These are phyloP conservation scores for Notocelia uddmanniana DNA, from an alignment of 2,888 invertebrate genomes.

Conservation along the genomic window DNA sequence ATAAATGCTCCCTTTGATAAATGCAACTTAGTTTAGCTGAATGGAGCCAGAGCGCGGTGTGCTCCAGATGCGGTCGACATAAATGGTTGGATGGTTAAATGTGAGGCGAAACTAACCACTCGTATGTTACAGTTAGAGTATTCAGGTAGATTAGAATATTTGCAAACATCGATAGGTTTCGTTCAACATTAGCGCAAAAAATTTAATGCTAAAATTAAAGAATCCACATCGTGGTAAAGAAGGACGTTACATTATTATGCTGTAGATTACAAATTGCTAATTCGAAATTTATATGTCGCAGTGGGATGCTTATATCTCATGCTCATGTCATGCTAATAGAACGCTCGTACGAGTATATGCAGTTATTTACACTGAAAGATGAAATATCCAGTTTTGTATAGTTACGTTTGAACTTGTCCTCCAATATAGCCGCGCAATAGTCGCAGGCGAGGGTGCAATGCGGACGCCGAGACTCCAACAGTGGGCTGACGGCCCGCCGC, in stretches of 20 bases:
- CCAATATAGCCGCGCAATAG: conserved; percentile 88
- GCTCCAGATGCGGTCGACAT: conserved; percentile 20
- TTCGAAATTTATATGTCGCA: no score
- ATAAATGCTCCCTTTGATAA: conserved; percentile 31
- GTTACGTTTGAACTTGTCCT: conserved; percentile 89
- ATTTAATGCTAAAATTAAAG: neutral
- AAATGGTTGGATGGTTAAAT: conserved; percentile 6
- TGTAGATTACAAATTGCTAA: neutral
- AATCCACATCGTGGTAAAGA: neutral
- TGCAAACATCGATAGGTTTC: neutral
- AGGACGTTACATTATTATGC: neutral
- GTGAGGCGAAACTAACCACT: neutral
- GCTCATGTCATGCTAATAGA: no score
- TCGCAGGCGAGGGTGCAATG: conserved; percentile 91
- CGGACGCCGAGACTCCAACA: conserved; percentile 89
- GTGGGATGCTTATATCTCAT: no score
- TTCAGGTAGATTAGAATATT: conserved; percentile 16
- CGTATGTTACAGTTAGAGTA: neutral
- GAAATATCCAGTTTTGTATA: no score
- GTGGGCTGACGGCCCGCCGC: conserved; percentile 88
- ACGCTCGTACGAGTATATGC: no score
- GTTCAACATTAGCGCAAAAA: neutral
- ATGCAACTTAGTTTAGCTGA: conserved; percentile 32
- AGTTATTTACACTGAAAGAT: no score
- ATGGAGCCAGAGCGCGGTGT: conserved; percentile 10